These are phyloP conservation scores for Gryon sp. DNA, from an alignment of 1,140 invertebrate genomes.

Conservation along the genomic window DNA sequence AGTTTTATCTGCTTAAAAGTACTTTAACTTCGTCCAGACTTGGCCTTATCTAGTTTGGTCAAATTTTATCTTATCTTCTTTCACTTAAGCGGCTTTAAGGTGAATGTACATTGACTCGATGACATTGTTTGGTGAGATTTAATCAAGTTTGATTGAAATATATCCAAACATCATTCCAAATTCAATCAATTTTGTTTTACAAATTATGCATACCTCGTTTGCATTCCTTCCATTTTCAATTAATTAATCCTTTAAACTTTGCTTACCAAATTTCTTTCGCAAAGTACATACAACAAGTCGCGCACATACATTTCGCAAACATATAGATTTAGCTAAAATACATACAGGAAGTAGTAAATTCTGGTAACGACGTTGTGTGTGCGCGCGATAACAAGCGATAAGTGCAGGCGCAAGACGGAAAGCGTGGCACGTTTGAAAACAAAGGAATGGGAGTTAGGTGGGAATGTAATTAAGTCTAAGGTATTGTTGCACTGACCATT, in stretches of 20 bases:
- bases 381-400: constrained; percentile 58
- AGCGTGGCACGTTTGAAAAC: constrained; percentile 56
- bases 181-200: background rate
- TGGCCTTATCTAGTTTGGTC: constrained; percentile 29
- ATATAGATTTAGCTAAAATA: background rate
- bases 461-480: constrained; percentile 72
- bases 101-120: constrained; percentile 11
- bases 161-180: constrained; percentile 1
- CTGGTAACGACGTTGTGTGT: constrained; percentile 19
- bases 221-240: too few species aligned
- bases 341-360: constrained; percentile 47
- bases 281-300: too few species aligned
- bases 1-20: constrained; percentile 55
- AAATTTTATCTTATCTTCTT: constrained; percentile 46
- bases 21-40: constrained; percentile 47
- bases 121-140: constrained; percentile 21
- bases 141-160: constrained; percentile 1
- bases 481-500: constrained; percentile 70
- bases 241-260: too few species aligned
- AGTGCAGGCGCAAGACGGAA: constrained; percentile 56
- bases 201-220: too few species aligned
- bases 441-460: constrained; percentile 61
- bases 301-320: constrained; percentile 1
- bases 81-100: constrained; percentile 29
- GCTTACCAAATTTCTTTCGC: background rate